Evolutionary conservation across 2,113 vertebrate species (phyloP).

Genomic region (Daboia siamensis): DNA sequence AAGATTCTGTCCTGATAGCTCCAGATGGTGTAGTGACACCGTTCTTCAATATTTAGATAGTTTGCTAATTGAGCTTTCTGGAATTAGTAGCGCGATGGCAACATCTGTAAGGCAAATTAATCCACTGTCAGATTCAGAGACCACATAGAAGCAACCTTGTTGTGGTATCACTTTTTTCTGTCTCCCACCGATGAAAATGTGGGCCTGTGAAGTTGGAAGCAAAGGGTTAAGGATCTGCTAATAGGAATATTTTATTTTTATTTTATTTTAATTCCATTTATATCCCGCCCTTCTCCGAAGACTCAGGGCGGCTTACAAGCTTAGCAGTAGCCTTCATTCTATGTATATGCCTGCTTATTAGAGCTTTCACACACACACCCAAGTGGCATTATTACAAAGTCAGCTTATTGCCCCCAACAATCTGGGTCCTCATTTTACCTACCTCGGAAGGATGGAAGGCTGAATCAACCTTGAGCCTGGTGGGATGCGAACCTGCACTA

Average conservation of each 20-base stretch:
- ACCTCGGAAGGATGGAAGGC: no score
- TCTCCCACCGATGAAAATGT: not conserved
- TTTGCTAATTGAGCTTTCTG: not conserved
- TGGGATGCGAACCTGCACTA: no score
- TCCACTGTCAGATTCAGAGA: not conserved
- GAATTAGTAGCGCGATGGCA: not conserved
- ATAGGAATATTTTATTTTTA: not conserved
- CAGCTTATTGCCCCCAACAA: no score
- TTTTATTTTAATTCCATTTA: no score
- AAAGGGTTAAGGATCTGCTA: not conserved
- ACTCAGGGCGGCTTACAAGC: no score
- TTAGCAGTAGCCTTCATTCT: no score
- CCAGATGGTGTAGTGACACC: not conserved
- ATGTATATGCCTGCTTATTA: no score
- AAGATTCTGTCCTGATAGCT: not conserved
- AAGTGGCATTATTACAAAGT: no score
- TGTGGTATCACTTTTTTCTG: not conserved
- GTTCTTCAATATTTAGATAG: not conserved
- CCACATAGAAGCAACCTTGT: not conserved
- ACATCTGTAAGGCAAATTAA: not conserved
- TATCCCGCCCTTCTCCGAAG: no score
- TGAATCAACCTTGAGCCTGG: no score
- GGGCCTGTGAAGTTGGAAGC: not conserved
- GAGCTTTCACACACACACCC: no score
- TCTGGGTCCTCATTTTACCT: no score